Evolutionary conservation across 1,140 invertebrate species (phyloP), one percentile per base, ranked within the genome.

Genomic region (Lordiphosa collinella): DNA sequence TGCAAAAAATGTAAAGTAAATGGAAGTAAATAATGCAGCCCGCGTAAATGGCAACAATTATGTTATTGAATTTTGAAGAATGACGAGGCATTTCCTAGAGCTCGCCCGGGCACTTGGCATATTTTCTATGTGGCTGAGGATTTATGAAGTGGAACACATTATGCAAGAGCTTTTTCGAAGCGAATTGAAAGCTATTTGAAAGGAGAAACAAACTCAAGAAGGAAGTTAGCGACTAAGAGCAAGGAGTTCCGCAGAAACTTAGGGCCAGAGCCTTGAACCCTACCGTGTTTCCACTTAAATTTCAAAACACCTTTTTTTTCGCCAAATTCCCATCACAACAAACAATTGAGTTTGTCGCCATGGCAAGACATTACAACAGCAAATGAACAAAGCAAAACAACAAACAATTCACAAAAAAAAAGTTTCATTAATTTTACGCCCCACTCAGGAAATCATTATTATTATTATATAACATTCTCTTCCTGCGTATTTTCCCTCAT

Each of bases 31-130:
- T 70, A 80, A 63, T 71, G 76, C 61, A 66, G 36, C 13, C 38
- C 40, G 44, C 51, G 48, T 51, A 64, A 80, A 75, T 71, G 71
- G 61, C 52, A 63, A 60, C 71, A 80, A 80, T 76, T 82, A 80
- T 80, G 61, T 64, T 66, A 80, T 82, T 67, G 71, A 82, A 71
- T 25, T 70, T 70, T 16, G 13, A 14, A 43, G 38, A 54, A 55
- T 50, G 35, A 36, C 34, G 22, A 25, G 7, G 22, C 22, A 25
- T 25, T 25, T 25, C 6, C 22, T 25, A 7, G 22, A 1, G 22
- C 22, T 25, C 22, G 22, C 22, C 22, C 22, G 6, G 22, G 22
- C 22, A 25, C 22, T 25, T 25, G 22, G 22, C 22, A 25, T 6
- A 25, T 25, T 25, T 25, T 25, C 5, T 7, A 25, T 25, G 22